These are phyloP conservation scores for Desoria tigrina DNA, from an alignment of 2,888 invertebrate genomes.

Conservation along the genomic window DNA sequence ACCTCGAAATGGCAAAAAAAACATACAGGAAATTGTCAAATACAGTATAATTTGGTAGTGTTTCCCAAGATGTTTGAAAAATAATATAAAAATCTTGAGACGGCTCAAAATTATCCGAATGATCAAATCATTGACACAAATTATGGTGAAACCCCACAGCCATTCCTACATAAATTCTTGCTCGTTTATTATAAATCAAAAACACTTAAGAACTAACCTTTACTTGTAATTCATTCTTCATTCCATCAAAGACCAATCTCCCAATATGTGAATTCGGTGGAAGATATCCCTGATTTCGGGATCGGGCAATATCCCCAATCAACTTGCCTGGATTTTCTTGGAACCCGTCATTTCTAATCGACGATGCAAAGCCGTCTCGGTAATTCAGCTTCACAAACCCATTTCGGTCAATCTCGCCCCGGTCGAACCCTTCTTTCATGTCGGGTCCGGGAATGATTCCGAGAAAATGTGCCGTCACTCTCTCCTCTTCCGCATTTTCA, in stretches of 20 bases:
- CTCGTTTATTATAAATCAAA: no score
- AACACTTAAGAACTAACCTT: no score
- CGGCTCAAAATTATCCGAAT: no score
- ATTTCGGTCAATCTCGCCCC: background rate
- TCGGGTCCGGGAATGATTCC: slow-evolving; percentile 8
- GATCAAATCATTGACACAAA: no score
- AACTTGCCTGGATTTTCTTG: background rate
- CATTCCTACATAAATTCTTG: no score
- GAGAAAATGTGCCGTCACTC: slow-evolving; percentile 15
- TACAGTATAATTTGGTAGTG: no score
- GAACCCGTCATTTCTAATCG: background rate
- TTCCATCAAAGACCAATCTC: background rate
- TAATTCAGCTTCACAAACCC: slow-evolving; percentile 3
- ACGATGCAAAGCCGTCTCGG: background rate
- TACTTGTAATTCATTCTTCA: no score
- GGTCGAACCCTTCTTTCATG: background rate
- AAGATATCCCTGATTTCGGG: slow-evolving; percentile 1
- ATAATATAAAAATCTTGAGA: no score
- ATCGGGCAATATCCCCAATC: background rate
- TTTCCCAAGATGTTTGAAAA: no score
- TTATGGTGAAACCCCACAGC: no score
- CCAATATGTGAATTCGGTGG: background rate
- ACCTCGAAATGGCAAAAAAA: no score
- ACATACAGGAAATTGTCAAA: no score
- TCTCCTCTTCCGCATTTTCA: slow-evolving; percentile 13